These are phyloP conservation scores for Tricholaema leucomelas DNA, from an alignment of 2,113 vertebrate species.

Conservation along the genomic window DNA sequence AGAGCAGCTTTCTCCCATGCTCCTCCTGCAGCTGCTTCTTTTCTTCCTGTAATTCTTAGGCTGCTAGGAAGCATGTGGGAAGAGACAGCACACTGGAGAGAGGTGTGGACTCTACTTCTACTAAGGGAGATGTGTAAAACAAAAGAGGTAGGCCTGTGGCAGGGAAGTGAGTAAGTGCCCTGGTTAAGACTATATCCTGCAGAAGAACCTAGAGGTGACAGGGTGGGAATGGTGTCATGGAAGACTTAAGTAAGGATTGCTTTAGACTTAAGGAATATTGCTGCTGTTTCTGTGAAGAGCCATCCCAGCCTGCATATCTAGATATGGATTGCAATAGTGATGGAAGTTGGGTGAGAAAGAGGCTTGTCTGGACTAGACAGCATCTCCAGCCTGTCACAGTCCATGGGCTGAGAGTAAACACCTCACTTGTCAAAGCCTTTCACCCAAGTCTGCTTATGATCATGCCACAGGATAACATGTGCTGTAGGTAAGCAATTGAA, in stretches of 20 bases:
- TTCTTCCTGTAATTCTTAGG: neutral
- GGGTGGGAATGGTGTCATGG: neutral
- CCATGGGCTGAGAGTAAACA: neutral
- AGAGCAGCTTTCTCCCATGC: neutral
- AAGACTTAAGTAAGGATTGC: neutral
- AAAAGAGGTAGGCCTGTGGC: neutral
- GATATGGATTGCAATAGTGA: neutral
- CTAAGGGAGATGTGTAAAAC: neutral
- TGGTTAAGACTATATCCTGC: neutral
- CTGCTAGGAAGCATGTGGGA: neutral
- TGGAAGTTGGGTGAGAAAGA: neutral
- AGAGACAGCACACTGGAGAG: rapidly evolving
- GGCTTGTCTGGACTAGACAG: neutral
- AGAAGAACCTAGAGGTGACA: rapidly evolving
- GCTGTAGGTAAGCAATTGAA: neutral
- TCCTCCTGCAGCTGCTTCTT: neutral
- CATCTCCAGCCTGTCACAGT: neutral
- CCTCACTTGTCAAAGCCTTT: neutral
- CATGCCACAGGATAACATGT: neutral
- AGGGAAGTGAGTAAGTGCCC: neutral
- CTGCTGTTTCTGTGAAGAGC: neutral
- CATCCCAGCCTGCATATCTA: rapidly evolving
- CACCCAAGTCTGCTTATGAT: neutral
- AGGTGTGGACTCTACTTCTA: neutral
- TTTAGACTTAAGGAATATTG: neutral